Conservation (phyloP, 2,888 invertebrate species). For the Drosophila mayaguana region DNA sequence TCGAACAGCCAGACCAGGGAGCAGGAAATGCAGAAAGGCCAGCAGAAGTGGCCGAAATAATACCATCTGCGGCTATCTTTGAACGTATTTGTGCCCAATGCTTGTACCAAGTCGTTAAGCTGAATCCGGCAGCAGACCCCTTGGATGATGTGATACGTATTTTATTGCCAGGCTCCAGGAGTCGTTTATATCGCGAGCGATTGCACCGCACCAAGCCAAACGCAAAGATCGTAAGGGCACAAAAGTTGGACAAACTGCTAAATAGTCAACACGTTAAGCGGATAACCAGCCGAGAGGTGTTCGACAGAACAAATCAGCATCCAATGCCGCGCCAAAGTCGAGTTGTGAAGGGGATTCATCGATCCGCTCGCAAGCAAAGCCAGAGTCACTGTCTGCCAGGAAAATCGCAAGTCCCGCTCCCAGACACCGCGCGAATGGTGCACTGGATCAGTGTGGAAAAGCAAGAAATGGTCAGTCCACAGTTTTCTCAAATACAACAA, state of each 20-base stretch:
- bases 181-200: background rate
- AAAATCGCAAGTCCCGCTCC: background rate
- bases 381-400: background rate
- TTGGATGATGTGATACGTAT: background rate
- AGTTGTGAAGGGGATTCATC: background rate
- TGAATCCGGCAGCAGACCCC: background rate
- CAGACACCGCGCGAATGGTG: background rate
- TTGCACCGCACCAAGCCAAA: background rate
- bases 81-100: background rate
- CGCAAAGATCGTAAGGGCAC: background rate
- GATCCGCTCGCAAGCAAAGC: background rate
- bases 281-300: background rate
- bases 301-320: background rate
- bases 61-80: background rate
- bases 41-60: background rate
- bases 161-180: background rate
- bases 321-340: background rate
- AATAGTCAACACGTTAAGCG: background rate
- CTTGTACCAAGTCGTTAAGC: constrained; percentile 5
- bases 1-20: accelerated
- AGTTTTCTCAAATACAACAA: background rate
- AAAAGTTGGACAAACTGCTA: background rate
- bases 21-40: too few relatives aligned
- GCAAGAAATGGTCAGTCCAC: background rate
- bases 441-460: constrained; percentile 2